Conservation (phyloP, 2,113 vertebrate genomes). For the Cricetomys ansorgei region DNA sequence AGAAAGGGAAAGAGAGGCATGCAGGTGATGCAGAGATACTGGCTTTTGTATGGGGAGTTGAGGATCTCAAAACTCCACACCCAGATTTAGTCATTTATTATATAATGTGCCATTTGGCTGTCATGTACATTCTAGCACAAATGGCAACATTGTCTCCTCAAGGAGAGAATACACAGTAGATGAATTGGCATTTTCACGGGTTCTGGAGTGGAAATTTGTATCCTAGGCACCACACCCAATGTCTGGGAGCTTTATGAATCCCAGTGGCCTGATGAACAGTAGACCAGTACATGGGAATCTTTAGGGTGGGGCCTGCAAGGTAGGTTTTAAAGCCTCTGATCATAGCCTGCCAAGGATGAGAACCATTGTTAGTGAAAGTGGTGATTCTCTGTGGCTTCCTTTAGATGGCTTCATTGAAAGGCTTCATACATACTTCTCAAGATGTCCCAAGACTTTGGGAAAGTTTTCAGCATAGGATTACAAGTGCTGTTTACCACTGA, state of each 20-base stretch:
- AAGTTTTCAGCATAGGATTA: background rate
- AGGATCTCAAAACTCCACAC: background rate
- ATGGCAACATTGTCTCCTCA: background rate
- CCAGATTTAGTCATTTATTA: background rate
- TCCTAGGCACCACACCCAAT: background rate
- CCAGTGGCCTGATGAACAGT: background rate
- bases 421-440: constrained; percentile 23
- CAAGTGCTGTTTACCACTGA: constrained; percentile 57
- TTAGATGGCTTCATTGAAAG: background rate
- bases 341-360: background rate
- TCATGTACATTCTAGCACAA: background rate
- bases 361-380: background rate
- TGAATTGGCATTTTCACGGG: background rate
- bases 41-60: background rate
- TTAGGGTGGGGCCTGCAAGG: background rate
- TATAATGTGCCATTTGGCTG: background rate
- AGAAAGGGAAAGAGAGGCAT: background rate
- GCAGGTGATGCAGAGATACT: background rate
- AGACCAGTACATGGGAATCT: background rate
- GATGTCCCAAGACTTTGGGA: constrained; percentile 2
- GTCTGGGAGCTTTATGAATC: background rate
- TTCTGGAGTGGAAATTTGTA: background rate
- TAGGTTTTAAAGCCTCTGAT: background rate
- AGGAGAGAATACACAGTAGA: background rate
- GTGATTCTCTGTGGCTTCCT: background rate